phyloP scores from a whole-genome alignment of 2,113 vertebrate species.

The Herpetotheres cachinnans region DNA sequence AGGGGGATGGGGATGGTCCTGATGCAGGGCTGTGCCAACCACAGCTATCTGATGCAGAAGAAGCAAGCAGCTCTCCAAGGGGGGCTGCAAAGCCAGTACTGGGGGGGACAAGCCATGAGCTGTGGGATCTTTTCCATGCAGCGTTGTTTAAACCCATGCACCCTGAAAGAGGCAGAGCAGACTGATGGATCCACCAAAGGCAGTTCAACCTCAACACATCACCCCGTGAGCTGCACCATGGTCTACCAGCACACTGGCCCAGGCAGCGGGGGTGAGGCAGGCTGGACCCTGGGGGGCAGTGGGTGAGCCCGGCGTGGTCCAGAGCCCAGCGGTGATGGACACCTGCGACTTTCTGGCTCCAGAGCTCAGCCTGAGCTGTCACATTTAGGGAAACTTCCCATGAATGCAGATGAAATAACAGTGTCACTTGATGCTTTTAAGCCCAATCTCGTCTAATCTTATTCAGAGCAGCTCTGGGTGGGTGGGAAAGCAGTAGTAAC shows the following conservation, averaged over 20 bases:
- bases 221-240: neutral
- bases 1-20: neutral
- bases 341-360: neutral
- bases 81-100: neutral
- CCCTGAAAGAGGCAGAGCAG: neutral
- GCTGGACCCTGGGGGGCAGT: neutral
- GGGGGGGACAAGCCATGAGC: neutral
- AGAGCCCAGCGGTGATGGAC: neutral
- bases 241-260: neutral
- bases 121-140: neutral
- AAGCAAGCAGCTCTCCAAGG: neutral
- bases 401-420: neutral
- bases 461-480: neutral
- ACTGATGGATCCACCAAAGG: neutral
- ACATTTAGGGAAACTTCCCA: neutral
- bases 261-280: neutral
- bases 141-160: neutral
- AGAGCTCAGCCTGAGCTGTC: neutral
- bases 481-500: neutral
- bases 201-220: fast-evolving
- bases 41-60: neutral
- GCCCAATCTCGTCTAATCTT: neutral
- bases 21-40: neutral
- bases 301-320: neutral
- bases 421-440: neutral